A percentile compares a stretch with the other conserved stretches of the same genome.
phyloP scores from a whole-genome alignment of 2,797 vertebrate genomes.

The Arctocebus calabarensis region DNA sequence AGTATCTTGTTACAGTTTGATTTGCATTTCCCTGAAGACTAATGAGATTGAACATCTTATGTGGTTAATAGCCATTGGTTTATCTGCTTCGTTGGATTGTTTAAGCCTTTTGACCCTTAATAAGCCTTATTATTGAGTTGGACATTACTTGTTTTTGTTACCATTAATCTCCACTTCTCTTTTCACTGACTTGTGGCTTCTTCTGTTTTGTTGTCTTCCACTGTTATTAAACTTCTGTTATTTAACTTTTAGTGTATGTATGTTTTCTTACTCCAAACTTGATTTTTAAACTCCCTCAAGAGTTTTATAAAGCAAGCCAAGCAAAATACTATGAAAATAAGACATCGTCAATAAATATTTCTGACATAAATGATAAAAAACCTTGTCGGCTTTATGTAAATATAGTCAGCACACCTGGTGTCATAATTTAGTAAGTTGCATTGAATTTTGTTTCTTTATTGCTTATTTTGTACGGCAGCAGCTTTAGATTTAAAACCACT shows the following conservation, averaged over 20 bases:
- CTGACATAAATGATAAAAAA: constrained; percentile 41
- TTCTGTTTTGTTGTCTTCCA: not conserved
- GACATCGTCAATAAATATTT: constrained; percentile 38
- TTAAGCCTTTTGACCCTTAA: not conserved
- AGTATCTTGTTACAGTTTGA: not conserved
- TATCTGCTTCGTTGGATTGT: not conserved
- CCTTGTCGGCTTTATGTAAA: constrained; percentile 25
- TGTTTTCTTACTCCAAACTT: constrained; percentile 14
- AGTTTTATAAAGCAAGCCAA: not conserved
- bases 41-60: not conserved
- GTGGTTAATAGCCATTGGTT: not conserved
- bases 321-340: constrained; percentile 7
- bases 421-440: constrained; percentile 19
- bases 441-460: constrained; percentile 43
- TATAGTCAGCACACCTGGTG: not conserved
- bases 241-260: not conserved
- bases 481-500: constrained; percentile 53
- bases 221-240: not conserved
- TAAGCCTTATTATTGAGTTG: not conserved
- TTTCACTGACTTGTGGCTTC: not conserved
- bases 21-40: not conserved
- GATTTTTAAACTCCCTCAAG: constrained; percentile 40
- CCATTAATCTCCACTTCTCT: not conserved
- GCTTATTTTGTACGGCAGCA: constrained; percentile 5
- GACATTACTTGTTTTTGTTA: not conserved